Conservation (phyloP, 2,797 vertebrate genomes). For the Argya squamiceps region DNA sequence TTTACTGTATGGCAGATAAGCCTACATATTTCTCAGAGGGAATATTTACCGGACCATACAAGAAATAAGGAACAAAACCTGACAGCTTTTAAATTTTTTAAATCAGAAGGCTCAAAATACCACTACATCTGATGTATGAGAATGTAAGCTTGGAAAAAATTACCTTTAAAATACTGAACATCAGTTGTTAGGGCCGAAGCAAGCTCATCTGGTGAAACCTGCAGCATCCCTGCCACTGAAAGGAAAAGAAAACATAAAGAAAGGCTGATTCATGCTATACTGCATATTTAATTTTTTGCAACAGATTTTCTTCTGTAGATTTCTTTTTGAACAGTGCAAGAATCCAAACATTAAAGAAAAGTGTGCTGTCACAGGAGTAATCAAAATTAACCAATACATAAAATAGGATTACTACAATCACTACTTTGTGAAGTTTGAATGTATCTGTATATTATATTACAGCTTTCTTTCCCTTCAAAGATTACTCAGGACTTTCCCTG, state of each 20-base stretch:
- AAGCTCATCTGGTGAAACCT: slow-evolving; percentile 88
- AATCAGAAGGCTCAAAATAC: background rate
- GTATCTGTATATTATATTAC: background rate
- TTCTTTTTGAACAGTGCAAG: background rate
- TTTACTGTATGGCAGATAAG: background rate
- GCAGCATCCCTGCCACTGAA: slow-evolving; percentile 88
- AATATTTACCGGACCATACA: background rate
- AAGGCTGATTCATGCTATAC: background rate
- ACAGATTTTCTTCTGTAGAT: background rate
- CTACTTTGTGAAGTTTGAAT: background rate
- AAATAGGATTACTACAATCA: background rate
- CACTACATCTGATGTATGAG: background rate
- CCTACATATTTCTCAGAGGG: background rate
- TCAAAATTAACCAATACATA: background rate
- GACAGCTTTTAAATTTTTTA: background rate
- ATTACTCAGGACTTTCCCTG: background rate
- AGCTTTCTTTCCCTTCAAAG: background rate
- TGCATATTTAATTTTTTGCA: background rate
- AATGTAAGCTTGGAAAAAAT: background rate
- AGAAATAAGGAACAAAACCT: background rate
- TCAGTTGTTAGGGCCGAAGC: slow-evolving; percentile 90
- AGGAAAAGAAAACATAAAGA: slow-evolving; percentile 1
- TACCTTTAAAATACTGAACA: slow-evolving; percentile 94
- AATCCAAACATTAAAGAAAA: background rate
- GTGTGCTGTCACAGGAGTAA: background rate